These are phyloP conservation scores for Lasioglossum malachurum DNA, from an alignment of 2,888 invertebrate genomes.

Conservation along the genomic window DNA sequence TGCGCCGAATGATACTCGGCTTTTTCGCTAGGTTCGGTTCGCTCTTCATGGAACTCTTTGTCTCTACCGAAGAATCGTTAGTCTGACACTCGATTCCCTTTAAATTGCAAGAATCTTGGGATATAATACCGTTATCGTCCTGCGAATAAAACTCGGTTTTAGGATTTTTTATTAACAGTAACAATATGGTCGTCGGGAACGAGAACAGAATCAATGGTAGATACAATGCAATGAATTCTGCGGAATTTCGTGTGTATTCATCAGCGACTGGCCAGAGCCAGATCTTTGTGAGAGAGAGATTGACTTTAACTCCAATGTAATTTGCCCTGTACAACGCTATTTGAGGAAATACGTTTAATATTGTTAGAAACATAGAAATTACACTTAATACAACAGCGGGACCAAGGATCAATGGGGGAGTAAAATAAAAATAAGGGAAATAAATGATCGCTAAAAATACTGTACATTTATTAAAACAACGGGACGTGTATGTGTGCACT, in stretches of 20 bases:
- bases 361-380: conserved; percentile 37
- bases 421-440: conserved; percentile 77
- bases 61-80: conserved; percentile 52
- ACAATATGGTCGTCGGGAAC: background rate
- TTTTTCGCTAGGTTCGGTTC: conserved; percentile 72
- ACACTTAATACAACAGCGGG: conserved; percentile 46
- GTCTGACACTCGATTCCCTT: conserved; percentile 71
- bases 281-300: conserved; percentile 55
- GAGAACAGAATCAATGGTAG: background rate
- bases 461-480: conserved; percentile 80
- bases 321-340: background rate
- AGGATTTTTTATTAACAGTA: conserved; percentile 4
- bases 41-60: conserved; percentile 66
- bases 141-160: conserved; percentile 72
- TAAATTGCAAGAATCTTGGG: conserved; percentile 67
- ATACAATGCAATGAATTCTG: background rate
- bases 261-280: conserved; percentile 25
- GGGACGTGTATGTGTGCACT: conserved; percentile 52
- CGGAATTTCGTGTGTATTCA: background rate
- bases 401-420: conserved; percentile 70
- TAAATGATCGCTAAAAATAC: conserved; percentile 77
- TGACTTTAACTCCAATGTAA: conserved; percentile 21
- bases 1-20: conserved; percentile 73
- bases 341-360: conserved; percentile 9
- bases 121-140: conserved; percentile 66